Evolutionary conservation across 2,113 vertebrate species (phyloP).

Genomic region (Phycodurus eques): DNA sequence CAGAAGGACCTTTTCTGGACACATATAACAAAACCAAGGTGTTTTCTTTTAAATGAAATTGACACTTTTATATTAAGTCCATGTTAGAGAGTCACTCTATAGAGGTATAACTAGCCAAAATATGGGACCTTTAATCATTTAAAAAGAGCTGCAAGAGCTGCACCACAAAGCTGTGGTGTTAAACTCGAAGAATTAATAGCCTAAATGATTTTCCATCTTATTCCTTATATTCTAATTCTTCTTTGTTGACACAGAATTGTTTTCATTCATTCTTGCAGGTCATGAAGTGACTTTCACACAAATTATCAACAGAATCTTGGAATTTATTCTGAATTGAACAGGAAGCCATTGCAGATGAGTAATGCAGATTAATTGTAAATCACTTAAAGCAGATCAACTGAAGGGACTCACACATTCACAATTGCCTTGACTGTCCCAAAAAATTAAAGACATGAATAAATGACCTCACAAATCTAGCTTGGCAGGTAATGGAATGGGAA

Average conservation of each 20-base stretch:
- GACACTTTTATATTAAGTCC: too few relatives aligned
- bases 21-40: too few relatives aligned
- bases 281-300: neutral
- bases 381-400: neutral
- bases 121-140: neutral
- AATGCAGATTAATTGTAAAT: neutral
- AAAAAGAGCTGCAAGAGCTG: conserved; percentile 2
- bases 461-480: neutral
- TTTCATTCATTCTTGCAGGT: neutral
- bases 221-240: neutral
- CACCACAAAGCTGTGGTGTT: conserved; percentile 4
- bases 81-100: too few relatives aligned
- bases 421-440: neutral
- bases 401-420: neutral
- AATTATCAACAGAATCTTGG: neutral
- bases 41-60: too few relatives aligned
- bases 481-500: conserved; percentile 22
- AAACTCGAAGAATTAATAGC: conserved; percentile 6
- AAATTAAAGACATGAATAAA: neutral
- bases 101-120: too few relatives aligned
- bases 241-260: neutral
- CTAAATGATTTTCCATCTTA: conserved; percentile 1
- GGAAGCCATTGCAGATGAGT: neutral
- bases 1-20: too few relatives aligned
- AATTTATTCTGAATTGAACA: neutral